These are phyloP conservation scores for Arctocebus calabarensis DNA, from an alignment of 2,797 vertebrate genomes.

Conservation along the genomic window DNA sequence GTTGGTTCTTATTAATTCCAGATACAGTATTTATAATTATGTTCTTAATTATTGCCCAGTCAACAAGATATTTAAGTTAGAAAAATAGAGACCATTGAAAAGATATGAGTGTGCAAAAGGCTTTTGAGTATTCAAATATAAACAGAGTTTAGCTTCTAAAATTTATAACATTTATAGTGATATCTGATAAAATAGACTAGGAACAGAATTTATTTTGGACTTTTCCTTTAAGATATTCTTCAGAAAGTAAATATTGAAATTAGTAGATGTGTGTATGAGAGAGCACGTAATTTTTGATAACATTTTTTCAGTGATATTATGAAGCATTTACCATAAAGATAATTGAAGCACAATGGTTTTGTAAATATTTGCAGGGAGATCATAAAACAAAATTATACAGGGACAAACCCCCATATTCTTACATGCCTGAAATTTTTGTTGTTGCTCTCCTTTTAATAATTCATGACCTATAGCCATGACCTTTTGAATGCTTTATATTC, in stretches of 20 bases:
- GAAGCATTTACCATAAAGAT: not conserved
- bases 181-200: not conserved
- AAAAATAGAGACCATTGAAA: not conserved
- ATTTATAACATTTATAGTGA: too few relatives aligned
- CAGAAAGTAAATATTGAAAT: not conserved
- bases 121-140: not conserved
- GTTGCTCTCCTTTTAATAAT: not conserved
- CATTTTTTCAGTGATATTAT: not conserved
- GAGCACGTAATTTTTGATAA: not conserved
- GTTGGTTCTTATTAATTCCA: not conserved
- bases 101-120: not conserved
- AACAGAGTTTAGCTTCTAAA: not conserved
- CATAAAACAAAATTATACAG: not conserved
- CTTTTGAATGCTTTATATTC: not conserved
- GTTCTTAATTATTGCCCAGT: not conserved
- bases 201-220: not conserved
- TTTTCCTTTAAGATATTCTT: not conserved
- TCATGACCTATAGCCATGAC: not conserved
- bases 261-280: not conserved
- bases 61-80: not conserved
- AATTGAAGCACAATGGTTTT: not conserved
- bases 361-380: not conserved
- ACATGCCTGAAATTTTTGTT: not conserved
- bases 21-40: not conserved
- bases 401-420: not conserved